phyloP scores from a whole-genome alignment of 2,888 invertebrate species.

The Meteorus cinctellus region DNA sequence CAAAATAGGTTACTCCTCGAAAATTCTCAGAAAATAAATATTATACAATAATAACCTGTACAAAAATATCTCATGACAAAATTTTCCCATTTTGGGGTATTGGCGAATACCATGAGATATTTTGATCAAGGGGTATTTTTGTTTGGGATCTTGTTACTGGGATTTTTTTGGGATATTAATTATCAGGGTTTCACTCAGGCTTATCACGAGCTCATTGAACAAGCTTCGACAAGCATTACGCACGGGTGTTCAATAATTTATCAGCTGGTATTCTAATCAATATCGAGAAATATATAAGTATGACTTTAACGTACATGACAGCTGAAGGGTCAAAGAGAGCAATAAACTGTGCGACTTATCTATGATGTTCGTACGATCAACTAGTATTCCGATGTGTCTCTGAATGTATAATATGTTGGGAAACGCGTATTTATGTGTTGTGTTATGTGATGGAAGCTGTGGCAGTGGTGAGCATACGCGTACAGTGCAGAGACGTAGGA shows the following conservation, averaged over 20 bases:
- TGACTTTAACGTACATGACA: background rate
- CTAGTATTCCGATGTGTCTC: background rate
- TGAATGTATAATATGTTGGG: background rate
- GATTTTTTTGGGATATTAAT: too few species aligned
- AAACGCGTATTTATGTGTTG: background rate
- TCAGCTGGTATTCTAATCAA: background rate
- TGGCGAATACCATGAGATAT: too few species aligned
- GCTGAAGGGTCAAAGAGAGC: background rate
- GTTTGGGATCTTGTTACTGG: too few species aligned
- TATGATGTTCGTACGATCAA: constrained; percentile 18
- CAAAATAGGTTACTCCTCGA: too few species aligned
- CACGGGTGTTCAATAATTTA: background rate
- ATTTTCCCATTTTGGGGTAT: too few species aligned
- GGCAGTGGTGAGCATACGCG: constrained; percentile 26
- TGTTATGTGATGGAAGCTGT: background rate
- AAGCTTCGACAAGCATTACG: background rate
- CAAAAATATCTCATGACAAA: too few species aligned
- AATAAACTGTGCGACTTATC: background rate
- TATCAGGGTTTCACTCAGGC: background rate
- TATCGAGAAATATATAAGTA: background rate
- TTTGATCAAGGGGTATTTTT: too few species aligned
- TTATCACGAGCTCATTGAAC: background rate
- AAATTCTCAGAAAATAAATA: too few species aligned
- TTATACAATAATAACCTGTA: too few species aligned
- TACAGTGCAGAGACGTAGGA: constrained; percentile 39